These are phyloP conservation scores for Poicephalus gulielmi DNA, from an alignment of 2,113 vertebrate genomes.

Conservation along the genomic window DNA sequence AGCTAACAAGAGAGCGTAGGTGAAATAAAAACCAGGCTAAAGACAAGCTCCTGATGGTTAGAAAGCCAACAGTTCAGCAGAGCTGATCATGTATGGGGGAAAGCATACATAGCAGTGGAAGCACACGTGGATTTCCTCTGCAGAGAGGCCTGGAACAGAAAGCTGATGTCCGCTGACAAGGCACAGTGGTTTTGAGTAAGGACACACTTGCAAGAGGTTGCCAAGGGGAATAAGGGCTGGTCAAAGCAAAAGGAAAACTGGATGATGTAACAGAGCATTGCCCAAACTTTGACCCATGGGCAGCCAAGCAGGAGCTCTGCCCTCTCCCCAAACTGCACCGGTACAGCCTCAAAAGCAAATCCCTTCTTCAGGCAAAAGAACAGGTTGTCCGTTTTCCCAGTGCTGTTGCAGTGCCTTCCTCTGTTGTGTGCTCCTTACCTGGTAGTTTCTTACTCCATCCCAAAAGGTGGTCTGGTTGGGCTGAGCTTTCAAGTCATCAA, in stretches of 20 bases:
- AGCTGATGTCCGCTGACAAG: not conserved
- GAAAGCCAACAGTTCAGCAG: not conserved
- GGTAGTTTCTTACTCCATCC: slow-evolving; percentile 97
- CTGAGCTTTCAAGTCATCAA: slow-evolving; percentile 90
- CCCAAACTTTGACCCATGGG: not conserved
- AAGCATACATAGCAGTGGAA: fast-evolving
- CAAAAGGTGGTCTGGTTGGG: slow-evolving; percentile 88
- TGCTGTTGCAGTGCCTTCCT: not conserved
- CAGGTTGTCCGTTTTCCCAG: not conserved
- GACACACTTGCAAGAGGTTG: not conserved
- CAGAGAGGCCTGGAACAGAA: not conserved
- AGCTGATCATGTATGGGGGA: not conserved
- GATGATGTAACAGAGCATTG: not conserved
- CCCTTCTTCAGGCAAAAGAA: not conserved
- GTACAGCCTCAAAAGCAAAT: not conserved
- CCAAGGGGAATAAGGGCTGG: not conserved
- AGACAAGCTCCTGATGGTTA: not conserved
- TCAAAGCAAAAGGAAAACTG: not conserved
- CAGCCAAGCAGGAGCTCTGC: not conserved
- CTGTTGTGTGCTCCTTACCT: slow-evolving; percentile 73
- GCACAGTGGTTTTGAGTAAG: not conserved
- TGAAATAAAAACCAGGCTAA: not conserved
- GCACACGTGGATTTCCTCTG: not conserved
- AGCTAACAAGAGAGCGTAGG: not conserved
- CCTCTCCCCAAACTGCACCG: not conserved